Evolutionary conservation across 1,140 invertebrate species (phyloP), one percentile per base, ranked within the genome.

Genomic region (Brachionus sp.): DNA sequence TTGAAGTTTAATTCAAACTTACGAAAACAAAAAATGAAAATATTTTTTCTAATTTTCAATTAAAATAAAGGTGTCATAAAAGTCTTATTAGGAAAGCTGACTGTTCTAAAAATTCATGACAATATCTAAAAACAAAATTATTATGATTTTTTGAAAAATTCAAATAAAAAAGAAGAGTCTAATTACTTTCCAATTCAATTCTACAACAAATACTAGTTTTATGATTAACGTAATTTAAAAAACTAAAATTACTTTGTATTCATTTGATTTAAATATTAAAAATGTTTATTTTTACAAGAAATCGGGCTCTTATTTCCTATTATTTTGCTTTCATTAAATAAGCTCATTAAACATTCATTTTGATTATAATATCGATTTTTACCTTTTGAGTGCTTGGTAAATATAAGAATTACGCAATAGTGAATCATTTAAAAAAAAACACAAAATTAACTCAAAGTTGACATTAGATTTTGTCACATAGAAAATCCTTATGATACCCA

Each of bases 261-360:
- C 16, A 19, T 19, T 19, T 19, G 19, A 16, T 57, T 57, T 57
- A 57, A 57, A 57, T 57, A 57, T 57, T 25, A 23, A 19, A 57
- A 57, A 9, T 57, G 50, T 57, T 57, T 57, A 57, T 57, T 57
- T 57, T 57, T 57, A 57, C 16, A 57, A 57, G 50, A 23, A 57
- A 57, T 57, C 50, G 50, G 50, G 50, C 16, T 19, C 50, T 57
- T 57, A 19, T 57, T 57, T 57, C 50, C 50, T 16, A 57, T 57
- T 57, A 57, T 57, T 57, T 57, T 19, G 50, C 50, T 19, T 57
- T 57, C 19, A 57, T 57, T 57, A 57, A 57, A 57, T 57, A 57
- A 57, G 50, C 50, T 57, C 50, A 57, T 57, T 57, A 57, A 57
- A 57, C 50, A 57, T 57, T 57, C 50, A 57, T 57, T 57, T 57